These are phyloP conservation scores for Acrossocheilus fasciatus DNA, from an alignment of 2,797 vertebrate species.

Conservation along the genomic window DNA sequence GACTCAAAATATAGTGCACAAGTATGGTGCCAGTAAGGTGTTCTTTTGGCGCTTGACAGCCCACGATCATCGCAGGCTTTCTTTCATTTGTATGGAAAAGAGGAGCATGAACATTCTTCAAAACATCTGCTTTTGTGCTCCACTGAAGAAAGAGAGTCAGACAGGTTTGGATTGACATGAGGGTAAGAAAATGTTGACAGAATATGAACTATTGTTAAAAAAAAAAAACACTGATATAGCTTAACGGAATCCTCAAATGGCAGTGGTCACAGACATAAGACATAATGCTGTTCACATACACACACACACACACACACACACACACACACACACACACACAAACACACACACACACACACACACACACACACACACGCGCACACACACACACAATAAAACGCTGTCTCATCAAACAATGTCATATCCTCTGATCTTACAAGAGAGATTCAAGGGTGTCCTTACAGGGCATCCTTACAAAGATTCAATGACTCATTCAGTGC, in stretches of 20 bases:
- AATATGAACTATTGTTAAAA: not conserved
- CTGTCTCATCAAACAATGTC: constrained; percentile 17
- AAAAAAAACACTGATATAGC: not conserved
- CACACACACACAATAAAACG: constrained; percentile 1
- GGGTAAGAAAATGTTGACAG: not conserved
- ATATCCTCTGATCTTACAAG: constrained; percentile 12
- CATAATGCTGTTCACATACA: not conserved
- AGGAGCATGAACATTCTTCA: constrained; percentile 1
- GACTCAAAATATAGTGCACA: not conserved
- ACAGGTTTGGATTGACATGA: not conserved
- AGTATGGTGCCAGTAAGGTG: not conserved
- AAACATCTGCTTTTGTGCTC: not conserved
- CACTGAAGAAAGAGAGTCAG: not conserved
- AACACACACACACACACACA: not conserved
- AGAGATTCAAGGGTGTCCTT: not conserved
- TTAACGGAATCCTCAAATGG: not conserved
- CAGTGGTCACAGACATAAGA: no score
- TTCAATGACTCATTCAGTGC: constrained; percentile 12
- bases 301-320: not conserved
- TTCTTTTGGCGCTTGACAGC: not conserved
- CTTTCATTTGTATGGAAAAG: not conserved
- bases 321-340: not conserved
- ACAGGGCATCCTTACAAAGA: constrained; percentile 2
- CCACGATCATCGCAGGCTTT: not conserved
- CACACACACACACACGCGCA: not conserved